Conservation (phyloP, 2,113 vertebrate species). For the Gallinago jamesoni region DNA sequence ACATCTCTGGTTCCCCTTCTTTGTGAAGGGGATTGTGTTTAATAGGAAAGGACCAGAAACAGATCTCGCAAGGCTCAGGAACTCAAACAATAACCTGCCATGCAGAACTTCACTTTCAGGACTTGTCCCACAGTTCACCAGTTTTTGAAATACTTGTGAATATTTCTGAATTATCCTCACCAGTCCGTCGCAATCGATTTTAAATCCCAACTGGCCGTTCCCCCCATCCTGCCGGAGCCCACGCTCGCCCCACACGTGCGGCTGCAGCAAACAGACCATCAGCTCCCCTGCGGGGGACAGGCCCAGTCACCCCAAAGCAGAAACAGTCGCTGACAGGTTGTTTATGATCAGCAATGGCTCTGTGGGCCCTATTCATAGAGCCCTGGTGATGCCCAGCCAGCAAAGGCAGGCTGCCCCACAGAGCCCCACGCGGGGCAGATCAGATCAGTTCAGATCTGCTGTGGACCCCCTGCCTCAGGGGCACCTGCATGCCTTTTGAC, state of each 20-base stretch:
- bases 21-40: neutral
- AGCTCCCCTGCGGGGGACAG: neutral
- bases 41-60: neutral
- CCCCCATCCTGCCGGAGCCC: neutral
- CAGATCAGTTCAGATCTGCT: neutral
- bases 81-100: neutral
- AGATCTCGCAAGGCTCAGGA: neutral
- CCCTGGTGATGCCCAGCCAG: conserved; percentile 24
- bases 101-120: neutral
- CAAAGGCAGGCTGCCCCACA: conserved; percentile 3
- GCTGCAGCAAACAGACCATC: rapidly evolving
- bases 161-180: neutral
- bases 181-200: neutral
- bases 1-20: neutral
- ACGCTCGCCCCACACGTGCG: rapidly evolving
- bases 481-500: neutral
- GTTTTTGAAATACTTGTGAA: neutral
- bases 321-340: conserved; percentile 27
- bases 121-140: neutral
- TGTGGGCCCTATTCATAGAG: conserved; percentile 46
- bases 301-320: neutral
- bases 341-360: conserved; percentile 43
- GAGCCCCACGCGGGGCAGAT: too few relatives aligned
- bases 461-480: neutral
- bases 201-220: neutral